Base-by-base conservation (phyloP, 1,140 invertebrate species). In the Cydia splendana region DNA sequence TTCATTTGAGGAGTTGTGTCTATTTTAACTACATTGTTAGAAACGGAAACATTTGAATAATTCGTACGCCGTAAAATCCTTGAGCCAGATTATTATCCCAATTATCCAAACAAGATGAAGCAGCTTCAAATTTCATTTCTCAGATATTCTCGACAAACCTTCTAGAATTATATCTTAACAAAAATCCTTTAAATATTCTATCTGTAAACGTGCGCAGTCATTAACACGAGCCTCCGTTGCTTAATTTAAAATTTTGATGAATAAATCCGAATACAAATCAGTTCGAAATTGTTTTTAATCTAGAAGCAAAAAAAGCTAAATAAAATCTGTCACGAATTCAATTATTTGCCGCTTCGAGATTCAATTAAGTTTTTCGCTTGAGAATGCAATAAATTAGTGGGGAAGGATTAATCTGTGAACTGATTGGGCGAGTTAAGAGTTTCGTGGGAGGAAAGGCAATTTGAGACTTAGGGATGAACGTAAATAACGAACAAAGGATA, bases 231-330 rank as follows among this genome's bases (percentile, higher is more conserved):
- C 30, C 15, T n/a, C 65, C n/a, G 28, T 69, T 2, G 65, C 24
- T n/a, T 69, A n/a, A 69, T 69, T 69, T 38, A 15, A 69, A 69
- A 38, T 15, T 69, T 69, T 69, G 24, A 69, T 69, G 65, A 69
- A 69, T 69, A 69, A 69, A 69, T 69, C 38, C 30, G 65, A 69
- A 69, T 69, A 69, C 65, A 69, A 69, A 69, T 30, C 65, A 69
- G 30, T 69, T 69, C 65, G 30, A 20, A 67, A 67, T 69, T 69
- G 65, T 69, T 69, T 69, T 69, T 69, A 69, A 69, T 69, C 30
- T 18, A 38, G 24, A 30, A 30, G 65, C 30, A 69, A 69, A 69
- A 69, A 69, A 34, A 69, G 12, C 30, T 69, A 69, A 69, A 69
- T 69, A 69, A 69, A 69, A 69, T 69, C 65, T 69, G 65, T 69